phyloP scores from a whole-genome alignment of 2,888 invertebrate genomes.

The Calephelis perditalis region DNA sequence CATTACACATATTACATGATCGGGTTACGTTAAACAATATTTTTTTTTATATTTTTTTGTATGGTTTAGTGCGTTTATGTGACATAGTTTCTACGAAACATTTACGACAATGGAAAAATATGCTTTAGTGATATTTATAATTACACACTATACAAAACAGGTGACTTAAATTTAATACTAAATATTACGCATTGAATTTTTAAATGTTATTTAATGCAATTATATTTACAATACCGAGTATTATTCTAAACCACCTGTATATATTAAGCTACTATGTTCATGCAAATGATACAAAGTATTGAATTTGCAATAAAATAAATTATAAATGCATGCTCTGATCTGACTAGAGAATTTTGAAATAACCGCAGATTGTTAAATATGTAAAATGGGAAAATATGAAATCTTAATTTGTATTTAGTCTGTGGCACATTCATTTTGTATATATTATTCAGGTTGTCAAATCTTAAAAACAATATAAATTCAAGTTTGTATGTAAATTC shows the following conservation, averaged over 20 bases:
- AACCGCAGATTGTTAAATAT: not conserved
- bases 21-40: slow-evolving; percentile 9
- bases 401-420: not conserved
- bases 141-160: slow-evolving; percentile 46
- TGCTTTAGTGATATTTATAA: slow-evolving; percentile 56
- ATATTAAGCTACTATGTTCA: slow-evolving; percentile 32
- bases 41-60: slow-evolving; percentile 30
- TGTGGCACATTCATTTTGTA: not conserved
- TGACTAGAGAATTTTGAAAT: slow-evolving; percentile 69
- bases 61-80: slow-evolving; percentile 36
- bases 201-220: slow-evolving; percentile 3
- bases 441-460: no score
- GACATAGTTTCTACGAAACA: slow-evolving; percentile 38
- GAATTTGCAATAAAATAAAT: slow-evolving; percentile 48
- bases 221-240: slow-evolving; percentile 17
- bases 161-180: slow-evolving; percentile 22
- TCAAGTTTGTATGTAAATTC: no score
- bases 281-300: slow-evolving; percentile 63
- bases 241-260: slow-evolving; percentile 9
- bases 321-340: slow-evolving; percentile 69
- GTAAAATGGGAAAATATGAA: not conserved
- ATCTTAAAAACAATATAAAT: no score
- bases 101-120: slow-evolving; percentile 64
- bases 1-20: slow-evolving; percentile 12
- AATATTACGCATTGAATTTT: slow-evolving; percentile 8